Evolutionary conservation across 1,140 invertebrate species (phyloP).

Genomic region (Anagrus nilaparvatae): DNA sequence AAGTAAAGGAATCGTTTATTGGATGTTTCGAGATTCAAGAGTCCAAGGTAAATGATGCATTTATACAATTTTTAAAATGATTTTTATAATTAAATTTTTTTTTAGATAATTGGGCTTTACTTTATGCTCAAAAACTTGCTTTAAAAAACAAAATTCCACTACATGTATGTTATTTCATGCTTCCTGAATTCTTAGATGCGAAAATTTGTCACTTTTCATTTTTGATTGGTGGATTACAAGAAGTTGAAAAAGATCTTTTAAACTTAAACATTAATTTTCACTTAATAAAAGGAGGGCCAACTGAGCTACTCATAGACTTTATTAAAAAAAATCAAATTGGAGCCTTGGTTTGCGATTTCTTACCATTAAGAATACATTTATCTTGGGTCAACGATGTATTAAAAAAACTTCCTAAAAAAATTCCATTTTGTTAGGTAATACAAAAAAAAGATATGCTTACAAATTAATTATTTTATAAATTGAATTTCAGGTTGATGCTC

Average conservation of each 20-base stretch:
- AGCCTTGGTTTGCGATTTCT: conserved; percentile 75
- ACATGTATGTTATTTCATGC: conserved; percentile 75
- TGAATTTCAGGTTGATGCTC: conserved; percentile 61
- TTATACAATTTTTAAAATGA: conserved; percentile 6
- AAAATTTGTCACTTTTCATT: conserved; percentile 77
- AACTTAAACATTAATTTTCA: conserved; percentile 70
- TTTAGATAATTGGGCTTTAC: conserved; percentile 86
- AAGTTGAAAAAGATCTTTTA: conserved; percentile 62
- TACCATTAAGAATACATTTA: conserved; percentile 58
- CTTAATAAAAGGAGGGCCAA: conserved; percentile 63
- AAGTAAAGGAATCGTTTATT: conserved; percentile 65
- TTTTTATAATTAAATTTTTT: conserved; percentile 22
- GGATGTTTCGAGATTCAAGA: conserved; percentile 81
- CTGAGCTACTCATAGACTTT: conserved; percentile 59
- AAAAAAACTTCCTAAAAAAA: conserved; percentile 54
- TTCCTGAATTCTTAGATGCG: conserved; percentile 70
- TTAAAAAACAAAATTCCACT: conserved; percentile 72
- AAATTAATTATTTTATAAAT: neutral
- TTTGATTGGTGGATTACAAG: conserved; percentile 63
- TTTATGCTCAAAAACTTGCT: conserved; percentile 81
- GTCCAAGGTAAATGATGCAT: conserved; percentile 54
- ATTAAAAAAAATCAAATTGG: conserved; percentile 63
- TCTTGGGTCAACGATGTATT: conserved; percentile 66
- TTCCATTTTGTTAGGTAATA: conserved; percentile 72
- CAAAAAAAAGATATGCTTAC: too few relatives aligned